phyloP scores from a whole-genome alignment of 2,888 invertebrate species.

The Crioceris asparagi region DNA sequence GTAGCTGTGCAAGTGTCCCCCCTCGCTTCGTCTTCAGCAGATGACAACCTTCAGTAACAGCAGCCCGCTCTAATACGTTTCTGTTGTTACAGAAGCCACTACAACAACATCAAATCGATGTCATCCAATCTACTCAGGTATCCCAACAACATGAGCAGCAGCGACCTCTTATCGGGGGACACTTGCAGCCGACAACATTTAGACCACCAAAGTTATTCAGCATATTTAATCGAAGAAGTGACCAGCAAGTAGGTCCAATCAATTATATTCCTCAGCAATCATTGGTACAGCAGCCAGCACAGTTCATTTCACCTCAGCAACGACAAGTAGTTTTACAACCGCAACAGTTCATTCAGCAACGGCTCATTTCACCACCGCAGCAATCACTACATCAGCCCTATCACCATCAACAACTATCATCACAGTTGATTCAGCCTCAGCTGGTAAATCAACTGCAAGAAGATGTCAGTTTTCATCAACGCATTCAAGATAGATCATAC shows the following conservation, averaged over 20 bases:
- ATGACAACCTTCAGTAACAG: too few relatives aligned
- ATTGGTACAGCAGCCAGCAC: conserved; percentile 13
- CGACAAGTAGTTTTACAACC: neutral
- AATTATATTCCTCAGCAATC: conserved; percentile 13
- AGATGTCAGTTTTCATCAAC: too few relatives aligned
- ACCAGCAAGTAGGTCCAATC: conserved; percentile 17
- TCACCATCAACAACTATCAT: conserved; percentile 10
- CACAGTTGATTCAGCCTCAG: conserved; percentile 6
- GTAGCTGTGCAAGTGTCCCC: too few relatives aligned
- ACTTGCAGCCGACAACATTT: conserved; percentile 38
- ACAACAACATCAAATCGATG: conserved; percentile 21
- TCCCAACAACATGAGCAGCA: conserved; percentile 15
- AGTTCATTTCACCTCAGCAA: neutral
- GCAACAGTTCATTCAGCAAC: too few relatives aligned
- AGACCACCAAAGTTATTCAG: conserved; percentile 29
- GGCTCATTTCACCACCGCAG: too few relatives aligned
- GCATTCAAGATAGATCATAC: too few relatives aligned
- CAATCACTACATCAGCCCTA: conserved; percentile 7
- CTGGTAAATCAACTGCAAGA: conserved; percentile 6
- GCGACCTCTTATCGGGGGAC: conserved; percentile 33
- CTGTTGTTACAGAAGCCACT: conserved; percentile 33
- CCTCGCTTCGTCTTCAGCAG: too few relatives aligned
- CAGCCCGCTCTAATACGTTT: too few relatives aligned
- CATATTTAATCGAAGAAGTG: conserved; percentile 15
- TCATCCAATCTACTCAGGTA: conserved; percentile 23